Percentiles rank a stretch among this genome's conserved stretches.
phyloP scores from a whole-genome alignment of 2,113 vertebrate genomes.

The Suricata suricatta region DNA sequence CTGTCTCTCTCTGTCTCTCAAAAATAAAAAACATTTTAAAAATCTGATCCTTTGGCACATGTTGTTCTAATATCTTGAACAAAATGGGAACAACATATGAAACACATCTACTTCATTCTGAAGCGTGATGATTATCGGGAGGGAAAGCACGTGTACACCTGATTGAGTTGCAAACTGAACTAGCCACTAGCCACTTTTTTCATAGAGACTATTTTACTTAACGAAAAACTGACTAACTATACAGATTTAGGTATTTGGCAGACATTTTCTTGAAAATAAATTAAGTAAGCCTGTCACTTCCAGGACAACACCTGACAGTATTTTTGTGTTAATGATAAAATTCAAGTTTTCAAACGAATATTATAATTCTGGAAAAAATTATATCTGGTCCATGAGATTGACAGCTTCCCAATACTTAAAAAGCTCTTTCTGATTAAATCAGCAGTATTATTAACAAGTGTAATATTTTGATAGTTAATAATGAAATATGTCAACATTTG shows the following conservation, averaged over 20 bases:
- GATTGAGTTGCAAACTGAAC: slow-evolving; percentile 22
- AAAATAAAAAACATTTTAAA: background rate
- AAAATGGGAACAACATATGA: background rate
- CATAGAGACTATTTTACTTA: background rate
- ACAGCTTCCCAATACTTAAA: slow-evolving; percentile 23
- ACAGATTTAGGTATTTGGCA: slow-evolving; percentile 26
- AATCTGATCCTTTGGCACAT: background rate
- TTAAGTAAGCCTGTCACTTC: background rate
- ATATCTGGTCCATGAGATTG: background rate
- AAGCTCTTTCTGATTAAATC: background rate
- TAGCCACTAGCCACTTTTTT: background rate
- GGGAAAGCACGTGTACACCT: background rate
- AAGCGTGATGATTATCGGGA: background rate
- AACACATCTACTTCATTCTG: background rate
- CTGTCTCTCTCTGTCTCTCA: too few relatives aligned
- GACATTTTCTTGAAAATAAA: slow-evolving; percentile 30
- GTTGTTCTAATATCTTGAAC: background rate
- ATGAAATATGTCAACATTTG: slow-evolving; percentile 50
- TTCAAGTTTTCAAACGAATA: slow-evolving; percentile 38
- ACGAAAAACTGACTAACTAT: slow-evolving; percentile 28
- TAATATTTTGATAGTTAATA: slow-evolving; percentile 43
- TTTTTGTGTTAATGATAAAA: slow-evolving; percentile 38
- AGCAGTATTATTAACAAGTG: background rate
- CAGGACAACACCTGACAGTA: background rate
- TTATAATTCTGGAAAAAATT: background rate